A percentile compares a stretch with the other conserved stretches of the same genome.
Evolutionary conservation across 2,888 invertebrate species (phyloP).

Genomic region (Drosophila buzzatii): DNA sequence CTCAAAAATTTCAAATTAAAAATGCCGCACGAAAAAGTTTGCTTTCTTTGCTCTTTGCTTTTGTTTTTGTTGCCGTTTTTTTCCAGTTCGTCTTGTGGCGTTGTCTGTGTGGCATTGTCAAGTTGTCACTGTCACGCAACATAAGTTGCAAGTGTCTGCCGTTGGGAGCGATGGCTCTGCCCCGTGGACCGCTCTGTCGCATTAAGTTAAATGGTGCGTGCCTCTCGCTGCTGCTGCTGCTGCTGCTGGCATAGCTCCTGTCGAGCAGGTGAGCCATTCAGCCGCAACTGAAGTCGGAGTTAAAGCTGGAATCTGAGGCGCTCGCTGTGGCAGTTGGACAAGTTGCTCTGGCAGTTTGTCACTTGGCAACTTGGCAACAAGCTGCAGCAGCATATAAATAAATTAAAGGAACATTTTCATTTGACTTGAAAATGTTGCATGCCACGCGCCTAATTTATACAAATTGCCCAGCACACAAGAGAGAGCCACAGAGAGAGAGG

Average conservation of each 20-base stretch:
- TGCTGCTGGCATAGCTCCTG: constrained; percentile 14
- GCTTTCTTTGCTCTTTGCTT: not conserved
- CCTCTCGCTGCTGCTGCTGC: constrained; percentile 34
- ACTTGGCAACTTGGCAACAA: constrained; percentile 40
- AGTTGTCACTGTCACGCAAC: constrained; percentile 82
- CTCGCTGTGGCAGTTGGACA: constrained; percentile 17
- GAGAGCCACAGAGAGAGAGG: not conserved
- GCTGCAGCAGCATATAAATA: constrained; percentile 66
- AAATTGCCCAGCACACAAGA: constrained; percentile 55
- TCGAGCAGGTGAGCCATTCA: constrained; percentile 47
- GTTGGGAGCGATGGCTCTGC: constrained; percentile 25
- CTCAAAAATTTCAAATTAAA: constrained; percentile 78
- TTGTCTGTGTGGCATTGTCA: constrained; percentile 80
- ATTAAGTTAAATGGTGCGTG: constrained; percentile 80
- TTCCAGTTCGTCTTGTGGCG: constrained; percentile 9
- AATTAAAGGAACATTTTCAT: constrained; percentile 69
- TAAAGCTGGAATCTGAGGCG: constrained; percentile 2
- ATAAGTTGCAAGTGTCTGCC: constrained; percentile 69
- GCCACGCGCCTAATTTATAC: constrained; percentile 65
- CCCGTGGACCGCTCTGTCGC: constrained; percentile 41
- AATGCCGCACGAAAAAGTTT: constrained; percentile 65
- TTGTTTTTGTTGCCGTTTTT: not conserved
- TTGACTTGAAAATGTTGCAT: constrained; percentile 66
- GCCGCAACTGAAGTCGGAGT: constrained; percentile 8
- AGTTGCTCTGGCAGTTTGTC: constrained; percentile 53